phyloP scores from a whole-genome alignment of 1,140 invertebrate genomes.

The Drosophila kikkawai region DNA sequence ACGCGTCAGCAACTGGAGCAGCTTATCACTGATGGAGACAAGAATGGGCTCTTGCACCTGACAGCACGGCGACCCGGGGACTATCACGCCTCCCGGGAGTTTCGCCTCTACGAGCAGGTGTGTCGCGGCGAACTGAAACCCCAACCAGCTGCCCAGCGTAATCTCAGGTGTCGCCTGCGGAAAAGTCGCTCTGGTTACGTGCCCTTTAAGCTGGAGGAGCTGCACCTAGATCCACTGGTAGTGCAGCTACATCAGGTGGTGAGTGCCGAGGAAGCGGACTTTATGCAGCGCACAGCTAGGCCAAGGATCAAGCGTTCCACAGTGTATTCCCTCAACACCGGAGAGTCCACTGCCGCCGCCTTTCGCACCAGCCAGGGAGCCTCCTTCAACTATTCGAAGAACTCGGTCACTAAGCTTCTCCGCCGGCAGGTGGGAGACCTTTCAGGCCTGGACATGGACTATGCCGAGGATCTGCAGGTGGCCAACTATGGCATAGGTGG shows the following conservation, averaged over 20 bases:
- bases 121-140: slow-evolving; percentile 91
- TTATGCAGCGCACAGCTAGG: slow-evolving; percentile 93
- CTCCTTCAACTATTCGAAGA: slow-evolving; percentile 94
- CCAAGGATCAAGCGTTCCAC: slow-evolving; percentile 87
- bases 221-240: slow-evolving; percentile 93
- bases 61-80: slow-evolving; percentile 45
- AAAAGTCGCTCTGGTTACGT: slow-evolving; percentile 90
- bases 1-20: slow-evolving; percentile 87
- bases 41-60: slow-evolving; percentile 63
- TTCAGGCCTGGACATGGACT: slow-evolving; percentile 92
- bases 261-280: slow-evolving; percentile 93
- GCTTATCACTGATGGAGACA: slow-evolving; percentile 63
- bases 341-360: slow-evolving; percentile 82
- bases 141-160: slow-evolving; percentile 70
- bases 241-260: slow-evolving; percentile 96
- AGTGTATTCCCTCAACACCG: slow-evolving; percentile 45
- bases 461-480: slow-evolving; percentile 97
- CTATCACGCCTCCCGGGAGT: slow-evolving; percentile 70
- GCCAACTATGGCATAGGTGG: slow-evolving; percentile 99
- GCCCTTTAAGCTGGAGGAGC: slow-evolving; percentile 94
- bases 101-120: slow-evolving; percentile 91
- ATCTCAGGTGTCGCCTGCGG: slow-evolving; percentile 87
- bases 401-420: slow-evolving; percentile 90
- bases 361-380: slow-evolving; percentile 98
- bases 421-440: slow-evolving; percentile 90